A percentile compares a stretch with the other conserved stretches of the same genome.
These are phyloP conservation scores for Bombus cullumanus DNA, from an alignment of 1,140 invertebrate species.

Conservation along the genomic window DNA sequence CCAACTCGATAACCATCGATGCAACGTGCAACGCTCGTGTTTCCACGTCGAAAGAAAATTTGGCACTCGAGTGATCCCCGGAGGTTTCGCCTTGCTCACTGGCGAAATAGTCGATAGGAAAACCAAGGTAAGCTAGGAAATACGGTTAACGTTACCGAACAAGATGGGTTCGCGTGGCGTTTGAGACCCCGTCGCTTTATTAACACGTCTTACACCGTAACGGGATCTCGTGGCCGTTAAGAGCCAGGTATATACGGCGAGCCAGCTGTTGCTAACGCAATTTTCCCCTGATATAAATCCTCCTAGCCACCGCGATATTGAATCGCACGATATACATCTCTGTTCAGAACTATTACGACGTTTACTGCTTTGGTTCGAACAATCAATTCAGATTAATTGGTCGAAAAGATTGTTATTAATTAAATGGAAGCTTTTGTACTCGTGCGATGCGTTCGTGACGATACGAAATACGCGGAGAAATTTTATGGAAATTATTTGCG, in stretches of 20 bases:
- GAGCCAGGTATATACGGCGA: constrained; percentile 58
- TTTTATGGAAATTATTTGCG: no score
- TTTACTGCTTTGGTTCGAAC: not conserved
- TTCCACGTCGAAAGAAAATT: constrained; percentile 59
- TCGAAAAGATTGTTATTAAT: no score
- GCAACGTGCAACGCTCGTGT: constrained; percentile 35
- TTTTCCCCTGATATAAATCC: constrained; percentile 74
- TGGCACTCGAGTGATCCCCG: constrained; percentile 48
- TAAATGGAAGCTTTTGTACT: no score
- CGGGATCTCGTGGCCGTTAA: constrained; percentile 65
- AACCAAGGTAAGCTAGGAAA: not conserved
- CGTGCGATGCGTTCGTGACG: no score
- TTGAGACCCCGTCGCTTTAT: constrained; percentile 66
- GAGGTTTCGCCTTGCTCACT: constrained; percentile 21
- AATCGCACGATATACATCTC: constrained; percentile 67
- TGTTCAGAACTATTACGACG: not conserved
- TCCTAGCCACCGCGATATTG: constrained; percentile 67
- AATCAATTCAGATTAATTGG: not conserved
- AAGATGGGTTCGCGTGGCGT: constrained; percentile 37
- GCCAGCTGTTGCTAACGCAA: constrained; percentile 75
- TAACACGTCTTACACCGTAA: constrained; percentile 70
- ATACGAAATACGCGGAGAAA: no score
- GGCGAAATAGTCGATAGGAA: constrained; percentile 1
- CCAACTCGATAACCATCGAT: constrained; percentile 23
- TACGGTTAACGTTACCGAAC: constrained; percentile 44